Percentiles rank a stretch among this genome's conserved stretches.
Evolutionary conservation across 2,888 invertebrate genomes (phyloP).

Genomic region (Acanthosepion pharaonis): DNA sequence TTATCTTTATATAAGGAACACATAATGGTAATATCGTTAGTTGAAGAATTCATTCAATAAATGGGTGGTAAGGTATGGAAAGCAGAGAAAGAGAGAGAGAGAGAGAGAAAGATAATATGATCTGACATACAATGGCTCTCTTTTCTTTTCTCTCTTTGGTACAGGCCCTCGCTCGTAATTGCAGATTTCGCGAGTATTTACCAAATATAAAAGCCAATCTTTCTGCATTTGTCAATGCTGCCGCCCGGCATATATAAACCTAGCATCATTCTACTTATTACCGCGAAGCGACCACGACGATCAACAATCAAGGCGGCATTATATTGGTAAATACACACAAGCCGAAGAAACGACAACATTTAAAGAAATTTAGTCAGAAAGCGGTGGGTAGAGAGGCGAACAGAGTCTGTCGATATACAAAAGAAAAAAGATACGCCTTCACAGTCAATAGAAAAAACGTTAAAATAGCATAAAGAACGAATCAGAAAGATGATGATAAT

Average conservation of each 20-base stretch:
- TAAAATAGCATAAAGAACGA: neutral
- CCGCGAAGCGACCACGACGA: neutral
- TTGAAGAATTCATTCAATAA: neutral
- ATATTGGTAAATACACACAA: constrained; percentile 11
- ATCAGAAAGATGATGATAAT: neutral
- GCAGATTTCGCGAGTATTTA: neutral
- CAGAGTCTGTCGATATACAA: neutral
- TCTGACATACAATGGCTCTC: neutral
- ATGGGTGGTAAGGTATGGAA: neutral
- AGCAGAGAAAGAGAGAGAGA: too few species aligned
- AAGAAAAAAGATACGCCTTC: neutral
- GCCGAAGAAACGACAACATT: constrained; percentile 33
- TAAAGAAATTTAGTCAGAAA: neutral
- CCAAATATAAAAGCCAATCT: constrained; percentile 33
- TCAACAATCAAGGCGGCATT: neutral
- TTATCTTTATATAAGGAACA: too few species aligned
- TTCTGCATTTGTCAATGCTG: neutral
- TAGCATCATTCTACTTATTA: neutral
- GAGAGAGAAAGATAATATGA: too few species aligned
- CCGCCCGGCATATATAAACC: neutral
- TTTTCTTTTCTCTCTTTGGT: neutral
- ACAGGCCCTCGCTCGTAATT: neutral
- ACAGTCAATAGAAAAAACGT: neutral
- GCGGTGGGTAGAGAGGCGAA: neutral
- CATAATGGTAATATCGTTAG: neutral